Conservation (phyloP, 2,888 invertebrate genomes). For the Notodonta dromedarius region DNA sequence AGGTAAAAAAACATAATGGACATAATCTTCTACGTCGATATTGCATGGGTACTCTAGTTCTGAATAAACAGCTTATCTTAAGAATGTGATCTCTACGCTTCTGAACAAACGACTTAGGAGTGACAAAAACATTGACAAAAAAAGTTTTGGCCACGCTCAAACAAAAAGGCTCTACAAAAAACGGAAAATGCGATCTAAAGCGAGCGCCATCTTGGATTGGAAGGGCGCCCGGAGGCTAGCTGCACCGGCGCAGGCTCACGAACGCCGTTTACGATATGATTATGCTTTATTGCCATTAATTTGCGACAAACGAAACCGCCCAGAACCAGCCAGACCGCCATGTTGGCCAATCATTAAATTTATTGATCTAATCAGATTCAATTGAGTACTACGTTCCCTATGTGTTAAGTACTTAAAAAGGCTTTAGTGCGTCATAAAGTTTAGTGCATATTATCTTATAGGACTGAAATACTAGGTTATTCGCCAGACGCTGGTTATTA, state of each 20-base stretch:
- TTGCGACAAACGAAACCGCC: constrained; percentile 80
- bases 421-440: neutral
- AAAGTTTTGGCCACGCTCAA: constrained; percentile 19
- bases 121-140: constrained; percentile 22
- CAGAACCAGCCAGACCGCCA: constrained; percentile 64
- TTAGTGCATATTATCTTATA: constrained; percentile 1
- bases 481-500: neutral
- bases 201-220: constrained; percentile 63
- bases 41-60: constrained; percentile 11
- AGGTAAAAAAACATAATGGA: constrained; percentile 8
- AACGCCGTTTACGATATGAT: constrained; percentile 75
- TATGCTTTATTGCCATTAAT: constrained; percentile 81
- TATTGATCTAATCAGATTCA: constrained; percentile 56
- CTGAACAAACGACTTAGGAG: constrained; percentile 15
- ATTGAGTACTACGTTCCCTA: constrained; percentile 16
- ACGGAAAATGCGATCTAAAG: constrained; percentile 51
- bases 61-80: constrained; percentile 21
- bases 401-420: constrained; percentile 1
- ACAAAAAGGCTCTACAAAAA: constrained; percentile 10
- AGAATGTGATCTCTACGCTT: constrained; percentile 19
- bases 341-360: constrained; percentile 58
- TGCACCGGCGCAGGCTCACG: constrained; percentile 51
- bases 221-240: constrained; percentile 63
- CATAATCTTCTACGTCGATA: constrained; percentile 1
- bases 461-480: neutral